Conservation (phyloP, 2,113 vertebrate genomes). For the Serilophus lunatus region DNA sequence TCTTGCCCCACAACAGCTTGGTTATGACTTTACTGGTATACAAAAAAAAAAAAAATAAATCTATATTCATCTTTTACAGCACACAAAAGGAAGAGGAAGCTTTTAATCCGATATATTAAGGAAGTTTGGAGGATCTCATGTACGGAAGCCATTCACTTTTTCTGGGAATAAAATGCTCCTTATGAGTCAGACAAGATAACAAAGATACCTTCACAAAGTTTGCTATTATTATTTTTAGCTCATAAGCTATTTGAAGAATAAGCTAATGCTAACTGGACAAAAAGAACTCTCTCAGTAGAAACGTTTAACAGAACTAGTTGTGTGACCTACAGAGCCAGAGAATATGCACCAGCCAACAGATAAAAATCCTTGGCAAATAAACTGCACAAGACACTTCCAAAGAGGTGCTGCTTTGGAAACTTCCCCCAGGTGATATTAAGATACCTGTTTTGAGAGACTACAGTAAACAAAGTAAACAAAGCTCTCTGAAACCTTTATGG, state of each 20-base stretch:
- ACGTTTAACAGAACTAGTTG: neutral
- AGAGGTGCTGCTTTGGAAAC: neutral
- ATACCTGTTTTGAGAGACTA: neutral
- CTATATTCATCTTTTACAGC: neutral
- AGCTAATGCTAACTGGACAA: neutral
- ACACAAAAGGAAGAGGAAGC: neutral
- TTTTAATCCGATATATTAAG: neutral
- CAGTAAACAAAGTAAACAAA: slow-evolving; percentile 10
- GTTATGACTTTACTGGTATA: neutral
- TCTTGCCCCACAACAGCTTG: neutral
- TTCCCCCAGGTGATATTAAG: neutral
- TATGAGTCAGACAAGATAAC: neutral
- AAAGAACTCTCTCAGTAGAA: neutral
- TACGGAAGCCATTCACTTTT: neutral
- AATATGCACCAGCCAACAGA: neutral
- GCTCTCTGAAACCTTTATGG: neutral
- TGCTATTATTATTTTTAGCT: neutral
- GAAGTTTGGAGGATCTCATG: neutral
- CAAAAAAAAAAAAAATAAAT: neutral
- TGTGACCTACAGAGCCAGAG: neutral
- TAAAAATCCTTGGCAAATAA: neutral
- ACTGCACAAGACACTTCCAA: neutral
- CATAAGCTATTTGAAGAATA: neutral
- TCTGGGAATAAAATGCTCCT: neutral
- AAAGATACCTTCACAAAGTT: neutral